Evolutionary conservation across 2,113 vertebrate species (phyloP).

Genomic region (Anser cygnoides): DNA sequence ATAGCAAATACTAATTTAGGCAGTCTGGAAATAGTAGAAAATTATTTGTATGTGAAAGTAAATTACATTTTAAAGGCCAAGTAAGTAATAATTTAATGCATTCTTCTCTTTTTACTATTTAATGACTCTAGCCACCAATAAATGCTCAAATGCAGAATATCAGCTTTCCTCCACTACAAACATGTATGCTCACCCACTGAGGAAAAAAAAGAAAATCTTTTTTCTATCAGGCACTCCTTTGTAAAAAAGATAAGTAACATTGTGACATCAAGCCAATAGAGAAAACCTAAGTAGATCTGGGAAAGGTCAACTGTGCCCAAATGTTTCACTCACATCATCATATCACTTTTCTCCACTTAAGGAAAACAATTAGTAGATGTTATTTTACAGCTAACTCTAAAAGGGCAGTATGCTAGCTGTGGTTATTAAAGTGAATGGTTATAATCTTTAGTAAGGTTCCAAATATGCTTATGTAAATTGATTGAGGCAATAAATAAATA

Average conservation of each 20-base stretch:
- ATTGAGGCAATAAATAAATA: background rate
- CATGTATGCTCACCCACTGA: background rate
- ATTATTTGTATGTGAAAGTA: background rate
- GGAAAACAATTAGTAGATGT: background rate
- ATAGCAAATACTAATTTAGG: background rate
- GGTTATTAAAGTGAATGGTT: background rate
- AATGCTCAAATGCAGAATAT: background rate
- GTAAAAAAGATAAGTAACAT: background rate
- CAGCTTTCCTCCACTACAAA: background rate
- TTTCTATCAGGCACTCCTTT: background rate
- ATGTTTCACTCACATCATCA: background rate
- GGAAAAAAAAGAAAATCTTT: background rate
- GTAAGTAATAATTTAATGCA: background rate
- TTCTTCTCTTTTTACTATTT: background rate
- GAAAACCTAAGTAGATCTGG: background rate
- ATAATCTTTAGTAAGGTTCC: background rate
- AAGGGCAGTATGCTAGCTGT: background rate
- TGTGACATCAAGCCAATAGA: background rate
- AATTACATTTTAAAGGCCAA: background rate
- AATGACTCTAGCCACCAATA: background rate
- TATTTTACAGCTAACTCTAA: background rate
- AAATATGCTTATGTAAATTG: conserved; percentile 4
- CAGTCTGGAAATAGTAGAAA: background rate
- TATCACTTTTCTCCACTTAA: background rate
- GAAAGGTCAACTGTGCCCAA: background rate